phyloP scores from a whole-genome alignment of 2,888 invertebrate genomes.

The Heteromyza rotundicornis region DNA sequence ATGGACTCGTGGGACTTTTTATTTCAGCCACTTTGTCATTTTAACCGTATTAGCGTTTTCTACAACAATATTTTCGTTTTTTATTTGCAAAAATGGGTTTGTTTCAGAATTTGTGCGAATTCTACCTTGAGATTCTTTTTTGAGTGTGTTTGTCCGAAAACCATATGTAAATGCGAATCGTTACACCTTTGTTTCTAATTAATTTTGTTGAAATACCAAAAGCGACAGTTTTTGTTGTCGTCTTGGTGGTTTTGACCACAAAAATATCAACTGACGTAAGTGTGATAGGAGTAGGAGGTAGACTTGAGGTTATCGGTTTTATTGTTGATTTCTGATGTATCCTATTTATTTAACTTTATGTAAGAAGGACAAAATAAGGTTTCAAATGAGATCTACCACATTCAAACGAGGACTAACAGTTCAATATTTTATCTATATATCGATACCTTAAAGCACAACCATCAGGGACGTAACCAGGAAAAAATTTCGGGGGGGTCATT shows the following conservation, averaged over 20 bases:
- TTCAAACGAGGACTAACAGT: no score
- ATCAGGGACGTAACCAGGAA: no score
- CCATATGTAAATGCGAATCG: no score
- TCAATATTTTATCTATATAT: no score
- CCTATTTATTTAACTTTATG: no score
- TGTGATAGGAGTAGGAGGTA: neutral
- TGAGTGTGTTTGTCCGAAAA: constrained; percentile 4
- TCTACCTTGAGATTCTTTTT: neutral
- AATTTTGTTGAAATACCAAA: neutral
- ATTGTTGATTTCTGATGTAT: no score
- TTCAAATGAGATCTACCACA: no score
- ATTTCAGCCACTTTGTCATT: neutral
- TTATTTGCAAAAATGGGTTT: neutral
- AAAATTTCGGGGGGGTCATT: no score
- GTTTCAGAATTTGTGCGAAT: neutral
- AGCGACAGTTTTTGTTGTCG: neutral
- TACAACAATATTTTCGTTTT: neutral
- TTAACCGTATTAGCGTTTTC: neutral
- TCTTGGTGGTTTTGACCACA: constrained; percentile 8
- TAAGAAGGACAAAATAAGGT: no score
- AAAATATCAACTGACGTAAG: constrained; percentile 21
- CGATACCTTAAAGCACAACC: no score
- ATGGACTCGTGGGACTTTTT: constrained; percentile 8
- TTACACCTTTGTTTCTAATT: neutral
- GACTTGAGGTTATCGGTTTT: no score